Base-by-base conservation (phyloP, 2,113 vertebrate species). In the Xenopus borealis region DNA sequence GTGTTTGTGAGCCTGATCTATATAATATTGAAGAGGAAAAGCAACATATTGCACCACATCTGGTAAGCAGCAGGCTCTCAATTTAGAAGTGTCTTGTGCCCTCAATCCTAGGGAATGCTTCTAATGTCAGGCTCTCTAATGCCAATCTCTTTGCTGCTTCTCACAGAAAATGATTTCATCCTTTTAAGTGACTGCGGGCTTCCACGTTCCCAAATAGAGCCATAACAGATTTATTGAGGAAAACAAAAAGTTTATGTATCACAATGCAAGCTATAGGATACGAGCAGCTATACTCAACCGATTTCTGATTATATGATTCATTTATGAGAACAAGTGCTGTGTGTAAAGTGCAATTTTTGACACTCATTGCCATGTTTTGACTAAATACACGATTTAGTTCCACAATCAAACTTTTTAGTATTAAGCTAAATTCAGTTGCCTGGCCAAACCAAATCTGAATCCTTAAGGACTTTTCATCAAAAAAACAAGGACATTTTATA, bases 171-270 rank as follows among this genome's bases (percentile, higher is more conserved):
- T 71, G 77, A 80, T 81, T 79, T 71, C 79, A 78, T 75, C 79
- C 81, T 84, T 65, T 78, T 81, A 82, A 83, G 76, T 80, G 84
- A 81, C 82, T 88, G 78, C 62, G 77, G 71, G 18, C 65, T 85
- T 85, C 79, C 75, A 50, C 55, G 75, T 71, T 52, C 62, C 55
- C 59, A 62, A 75, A 75, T 30, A 50, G 55, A 33, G 53, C 18
- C 53, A n/a, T 55, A 16, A 55, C 53, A 55, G 53, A 55, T 55
- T 55, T 55, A 55, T 55, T 55, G 53, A 13, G 2, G 3, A 16
- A 17, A 55, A 16, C 17, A n/a, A 1, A 55, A 2, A 16, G 53
- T 13, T n/a, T 5, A 3, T 55, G 14, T 16, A 55, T 55, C 53
- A 16, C 14, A 2, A n/a, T 1, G 14, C 53, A 55, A n/a, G 13